Evolutionary conservation across 1,140 invertebrate genomes (phyloP).

Genomic region (Anadara kagoshimensis): DNA sequence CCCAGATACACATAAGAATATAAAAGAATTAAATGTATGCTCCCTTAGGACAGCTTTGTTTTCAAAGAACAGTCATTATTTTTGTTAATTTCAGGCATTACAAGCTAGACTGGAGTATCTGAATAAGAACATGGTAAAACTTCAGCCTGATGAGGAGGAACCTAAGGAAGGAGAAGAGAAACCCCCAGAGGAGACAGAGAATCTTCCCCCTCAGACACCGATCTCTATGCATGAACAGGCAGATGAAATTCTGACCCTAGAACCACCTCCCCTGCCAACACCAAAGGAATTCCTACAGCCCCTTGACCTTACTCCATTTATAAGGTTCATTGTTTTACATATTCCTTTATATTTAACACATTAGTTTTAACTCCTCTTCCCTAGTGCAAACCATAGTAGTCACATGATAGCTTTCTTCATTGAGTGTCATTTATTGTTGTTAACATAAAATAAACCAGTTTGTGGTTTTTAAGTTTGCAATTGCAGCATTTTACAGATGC

Average conservation of each 20-base stretch:
- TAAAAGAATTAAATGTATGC: no score
- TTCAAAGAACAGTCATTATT: no score
- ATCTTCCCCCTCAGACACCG: constrained; percentile 50
- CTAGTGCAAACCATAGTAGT: neutral
- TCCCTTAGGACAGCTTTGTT: no score
- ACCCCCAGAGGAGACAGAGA: constrained; percentile 41
- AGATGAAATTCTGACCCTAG: constrained; percentile 62
- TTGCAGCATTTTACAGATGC: no score
- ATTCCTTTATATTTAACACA: no score
- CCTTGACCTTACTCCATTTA: constrained; percentile 68
- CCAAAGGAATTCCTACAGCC: constrained; percentile 68
- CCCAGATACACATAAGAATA: no score
- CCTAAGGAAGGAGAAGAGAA: constrained; percentile 48
- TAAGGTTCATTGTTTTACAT: constrained; percentile 51
- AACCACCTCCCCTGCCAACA: constrained; percentile 63
- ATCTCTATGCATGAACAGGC: constrained; percentile 51
- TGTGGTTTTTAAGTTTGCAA: no score
- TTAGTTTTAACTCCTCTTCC: neutral
- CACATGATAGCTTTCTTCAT: no score
- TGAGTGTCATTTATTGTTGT: no score
- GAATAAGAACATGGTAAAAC: constrained; percentile 65
- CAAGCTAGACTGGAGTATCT: constrained; percentile 70
- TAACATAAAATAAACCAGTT: no score
- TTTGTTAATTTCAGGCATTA: constrained; percentile 60
- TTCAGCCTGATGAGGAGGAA: constrained; percentile 51